Percentiles rank a stretch among this genome's conserved stretches.
These are phyloP conservation scores for Eutrigla gurnardus DNA, from an alignment of 2,797 vertebrate genomes.

Conservation along the genomic window DNA sequence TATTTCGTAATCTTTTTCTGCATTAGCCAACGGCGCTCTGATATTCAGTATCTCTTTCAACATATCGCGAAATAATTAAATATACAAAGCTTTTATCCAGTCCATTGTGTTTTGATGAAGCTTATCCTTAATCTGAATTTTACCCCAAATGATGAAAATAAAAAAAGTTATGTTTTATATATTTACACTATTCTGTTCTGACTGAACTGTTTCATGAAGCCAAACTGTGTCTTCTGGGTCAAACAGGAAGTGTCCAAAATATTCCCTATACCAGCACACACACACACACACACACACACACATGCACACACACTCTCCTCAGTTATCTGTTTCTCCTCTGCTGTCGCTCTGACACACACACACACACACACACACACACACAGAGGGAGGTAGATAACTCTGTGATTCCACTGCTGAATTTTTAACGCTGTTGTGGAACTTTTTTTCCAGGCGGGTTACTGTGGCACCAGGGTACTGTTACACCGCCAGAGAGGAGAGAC, in stretches of 20 bases:
- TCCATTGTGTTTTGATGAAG: not conserved
- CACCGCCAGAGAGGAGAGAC: constrained; percentile 55
- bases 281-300: constrained; percentile 9
- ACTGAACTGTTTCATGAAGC: constrained; percentile 26
- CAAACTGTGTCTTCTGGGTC: constrained; percentile 43
- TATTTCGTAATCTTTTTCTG: not conserved
- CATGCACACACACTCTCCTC: constrained; percentile 11
- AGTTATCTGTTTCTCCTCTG: constrained; percentile 71
- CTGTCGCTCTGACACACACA: constrained; percentile 56
- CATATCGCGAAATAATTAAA: not conserved
- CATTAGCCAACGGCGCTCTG: not conserved
- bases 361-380: constrained; percentile 30
- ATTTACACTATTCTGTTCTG: constrained; percentile 4
- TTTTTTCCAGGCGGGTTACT: constrained; percentile 79
- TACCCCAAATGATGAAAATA: not conserved
- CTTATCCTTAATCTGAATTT: not conserved
- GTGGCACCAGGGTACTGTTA: constrained; percentile 78
- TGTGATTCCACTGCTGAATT: constrained; percentile 86
- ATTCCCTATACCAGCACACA: constrained; percentile 39
- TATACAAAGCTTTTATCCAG: not conserved
- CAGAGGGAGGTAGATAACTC: constrained; percentile 67
- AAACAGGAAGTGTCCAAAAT: constrained; percentile 74
- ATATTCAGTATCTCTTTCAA: not conserved
- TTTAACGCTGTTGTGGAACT: constrained; percentile 88
- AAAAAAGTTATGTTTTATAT: not conserved